These are phyloP conservation scores for Anticlea derivata DNA, from an alignment of 2,888 invertebrate species.

Conservation along the genomic window DNA sequence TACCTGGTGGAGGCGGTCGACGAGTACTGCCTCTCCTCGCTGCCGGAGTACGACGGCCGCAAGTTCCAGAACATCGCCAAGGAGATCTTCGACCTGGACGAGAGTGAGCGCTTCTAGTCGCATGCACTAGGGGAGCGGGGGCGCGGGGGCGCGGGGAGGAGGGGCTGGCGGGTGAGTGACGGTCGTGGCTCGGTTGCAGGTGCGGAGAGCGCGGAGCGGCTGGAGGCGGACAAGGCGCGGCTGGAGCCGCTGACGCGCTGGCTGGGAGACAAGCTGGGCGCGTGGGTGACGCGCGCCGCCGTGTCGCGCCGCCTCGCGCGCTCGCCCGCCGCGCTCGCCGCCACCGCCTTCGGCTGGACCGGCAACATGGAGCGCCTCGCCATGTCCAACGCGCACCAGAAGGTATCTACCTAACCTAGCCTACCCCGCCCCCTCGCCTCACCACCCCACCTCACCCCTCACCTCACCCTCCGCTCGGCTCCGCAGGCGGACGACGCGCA, in stretches of 20 bases:
- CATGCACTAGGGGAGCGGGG: too few species aligned
- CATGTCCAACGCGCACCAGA: constrained; percentile 97
- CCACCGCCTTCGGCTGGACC: constrained; percentile 99
- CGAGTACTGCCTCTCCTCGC: constrained; percentile 97
- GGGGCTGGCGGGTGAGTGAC: constrained; percentile 50
- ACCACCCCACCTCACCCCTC: background rate
- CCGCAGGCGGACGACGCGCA: constrained; percentile 90
- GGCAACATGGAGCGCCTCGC: constrained; percentile 99
- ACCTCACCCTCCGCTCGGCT: constrained; percentile 57
- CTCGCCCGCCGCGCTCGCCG: constrained; percentile 98
- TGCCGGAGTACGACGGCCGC: constrained; percentile 99
- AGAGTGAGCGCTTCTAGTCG: constrained; percentile 73
- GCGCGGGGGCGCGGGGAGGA: too few species aligned
- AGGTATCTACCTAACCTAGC: too few species aligned
- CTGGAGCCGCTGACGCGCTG: constrained; percentile 91
- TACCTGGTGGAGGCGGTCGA: constrained; percentile 98
- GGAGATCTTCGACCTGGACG: constrained; percentile 95
- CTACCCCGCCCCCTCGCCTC: background rate
- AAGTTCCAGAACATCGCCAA: constrained; percentile 99
- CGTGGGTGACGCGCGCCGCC: constrained; percentile 46
- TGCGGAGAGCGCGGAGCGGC: constrained; percentile 86
- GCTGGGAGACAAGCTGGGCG: constrained; percentile 24
- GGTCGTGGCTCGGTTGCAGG: constrained; percentile 47
- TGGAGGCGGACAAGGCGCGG: constrained; percentile 89
- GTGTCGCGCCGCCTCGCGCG: constrained; percentile 49